phyloP scores from a whole-genome alignment of 2,113 vertebrate species.

The Atrichornis clamosus region DNA sequence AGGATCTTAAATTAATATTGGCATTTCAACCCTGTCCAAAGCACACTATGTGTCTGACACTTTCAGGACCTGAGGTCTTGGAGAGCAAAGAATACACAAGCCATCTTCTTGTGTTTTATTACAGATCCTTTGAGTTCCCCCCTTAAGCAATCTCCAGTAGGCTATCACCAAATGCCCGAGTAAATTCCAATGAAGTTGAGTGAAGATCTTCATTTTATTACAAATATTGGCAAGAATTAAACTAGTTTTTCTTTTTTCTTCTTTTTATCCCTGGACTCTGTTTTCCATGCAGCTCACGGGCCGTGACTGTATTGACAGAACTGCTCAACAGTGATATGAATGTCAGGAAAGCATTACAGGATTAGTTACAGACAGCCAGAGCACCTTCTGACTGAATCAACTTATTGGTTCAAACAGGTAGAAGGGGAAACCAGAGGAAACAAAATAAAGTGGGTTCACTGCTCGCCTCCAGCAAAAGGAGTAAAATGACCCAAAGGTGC shows the following conservation, averaged over 20 bases:
- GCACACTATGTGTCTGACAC: neutral
- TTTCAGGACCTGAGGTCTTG: neutral
- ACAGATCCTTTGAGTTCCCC: neutral
- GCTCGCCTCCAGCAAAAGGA: neutral
- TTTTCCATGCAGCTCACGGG: neutral
- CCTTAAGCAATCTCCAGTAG: neutral
- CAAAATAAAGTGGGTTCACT: neutral
- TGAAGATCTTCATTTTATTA: constrained; percentile 18
- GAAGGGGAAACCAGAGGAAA: neutral
- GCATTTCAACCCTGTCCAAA: neutral
- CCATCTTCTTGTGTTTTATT: neutral
- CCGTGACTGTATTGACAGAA: neutral
- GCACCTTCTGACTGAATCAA: neutral
- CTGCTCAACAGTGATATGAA: neutral
- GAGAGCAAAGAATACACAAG: neutral
- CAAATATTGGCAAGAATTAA: neutral
- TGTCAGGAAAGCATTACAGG: neutral
- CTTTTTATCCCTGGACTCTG: neutral
- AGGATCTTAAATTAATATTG: neutral
- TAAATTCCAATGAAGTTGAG: neutral
- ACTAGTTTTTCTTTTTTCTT: neutral
- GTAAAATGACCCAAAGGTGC: neutral
- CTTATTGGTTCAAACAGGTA: neutral
- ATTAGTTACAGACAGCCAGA: neutral
- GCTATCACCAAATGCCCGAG: neutral